Evolutionary conservation across 64 coral and sea anemone genomes (phyloP), one percentile per base, ranked within the genome.

Genomic region (Stichodactyla helianthus): DNA sequence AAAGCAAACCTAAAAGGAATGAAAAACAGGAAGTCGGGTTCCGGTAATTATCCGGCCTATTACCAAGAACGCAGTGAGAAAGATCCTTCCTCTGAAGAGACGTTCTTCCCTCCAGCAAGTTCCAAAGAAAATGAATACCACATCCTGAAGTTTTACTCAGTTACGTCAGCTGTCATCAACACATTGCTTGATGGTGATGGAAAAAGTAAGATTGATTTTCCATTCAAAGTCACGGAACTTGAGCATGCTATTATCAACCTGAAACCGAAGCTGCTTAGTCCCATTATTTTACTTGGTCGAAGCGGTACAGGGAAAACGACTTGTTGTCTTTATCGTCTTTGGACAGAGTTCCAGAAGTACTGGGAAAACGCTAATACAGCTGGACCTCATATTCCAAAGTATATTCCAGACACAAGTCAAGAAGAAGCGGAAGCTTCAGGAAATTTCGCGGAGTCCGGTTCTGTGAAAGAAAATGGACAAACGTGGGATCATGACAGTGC

Each of bases 251-350:
- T 97, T 84, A 97, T 97, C 50, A 97, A 97, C 86, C 71, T 97
- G 26, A 70, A 79, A n/a, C 91, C 91, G 7, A 27, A 20, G 35
- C 90, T 60, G 71, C 87, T 84, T 7, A 84, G 87, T 55, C 87
- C 95, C 16, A 88, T 98, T 52, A 94, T 98, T 54, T 81, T 98
- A 17, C 90, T 98, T 85, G 95, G 95, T 11, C 95, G 95, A 20
- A 98, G 95, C 88, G 95, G 90, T 5, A 99, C 97, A 77, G 97
- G 97, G 18, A 99, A 99, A 71, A 99, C 97, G 44, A 99, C 97
- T 10, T 99, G 97, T 55, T 99, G 97, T 56, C 84, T 99, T 10
- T 99, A 99, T 86, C 88, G 97, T 52, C 82, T 99, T 67, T 99
- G 97, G 97, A 95, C 89, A 14, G 90, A 99, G 63, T 99, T 95